These are phyloP conservation scores for Polypedilum pembai DNA, from an alignment of 1,140 invertebrate species.

Conservation along the genomic window DNA sequence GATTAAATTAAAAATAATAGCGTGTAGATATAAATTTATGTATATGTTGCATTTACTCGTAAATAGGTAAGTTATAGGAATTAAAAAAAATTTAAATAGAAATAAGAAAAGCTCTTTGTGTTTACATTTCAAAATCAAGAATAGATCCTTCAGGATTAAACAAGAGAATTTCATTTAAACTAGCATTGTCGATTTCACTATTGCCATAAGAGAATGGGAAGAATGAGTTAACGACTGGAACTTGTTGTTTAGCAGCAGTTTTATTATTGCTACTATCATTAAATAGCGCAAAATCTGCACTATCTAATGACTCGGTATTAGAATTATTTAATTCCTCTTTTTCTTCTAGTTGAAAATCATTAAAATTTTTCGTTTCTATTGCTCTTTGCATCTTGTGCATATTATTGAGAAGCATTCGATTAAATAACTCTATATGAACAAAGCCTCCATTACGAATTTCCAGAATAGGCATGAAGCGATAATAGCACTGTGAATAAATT, in stretches of 20 bases:
- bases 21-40: too few species aligned
- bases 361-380: constrained; percentile 38
- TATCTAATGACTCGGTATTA: constrained; percentile 30
- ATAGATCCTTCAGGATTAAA: not conserved
- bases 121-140: not conserved
- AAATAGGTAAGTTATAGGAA: too few species aligned
- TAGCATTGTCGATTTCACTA: constrained; percentile 23
- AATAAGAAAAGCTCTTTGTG: not conserved
- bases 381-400: constrained; percentile 48
- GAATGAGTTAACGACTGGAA: constrained; percentile 45
- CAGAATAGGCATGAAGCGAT: constrained; percentile 74
- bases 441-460: constrained; percentile 71
- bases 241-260: constrained; percentile 31
- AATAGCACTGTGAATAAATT: constrained; percentile 85
- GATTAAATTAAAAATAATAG: too few species aligned
- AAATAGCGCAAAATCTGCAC: not conserved
- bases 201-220: constrained; percentile 45
- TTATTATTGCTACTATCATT: not conserved
- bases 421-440: constrained; percentile 56
- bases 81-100: not conserved
- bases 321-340: constrained; percentile 35
- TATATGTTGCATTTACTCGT: too few species aligned
- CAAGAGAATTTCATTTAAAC: constrained; percentile 3
- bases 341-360: constrained; percentile 39
- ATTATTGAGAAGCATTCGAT: constrained; percentile 49